These are phyloP conservation scores for Orchestia grillus DNA, from an alignment of 1,140 invertebrate species.

Conservation along the genomic window DNA sequence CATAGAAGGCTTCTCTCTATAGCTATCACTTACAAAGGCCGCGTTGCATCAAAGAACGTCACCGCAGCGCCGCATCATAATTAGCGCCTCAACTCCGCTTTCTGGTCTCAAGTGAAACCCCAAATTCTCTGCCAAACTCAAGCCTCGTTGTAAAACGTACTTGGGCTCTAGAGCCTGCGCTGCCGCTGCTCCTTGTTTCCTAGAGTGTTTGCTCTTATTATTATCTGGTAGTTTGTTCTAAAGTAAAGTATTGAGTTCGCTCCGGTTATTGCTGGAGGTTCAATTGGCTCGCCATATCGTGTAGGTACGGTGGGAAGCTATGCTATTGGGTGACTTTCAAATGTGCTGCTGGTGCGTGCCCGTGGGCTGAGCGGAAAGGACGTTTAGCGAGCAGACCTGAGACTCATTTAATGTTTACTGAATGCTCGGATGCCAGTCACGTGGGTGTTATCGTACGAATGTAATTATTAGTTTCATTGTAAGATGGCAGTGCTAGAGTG, in stretches of 20 bases:
- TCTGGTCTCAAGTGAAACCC: conserved; percentile 34
- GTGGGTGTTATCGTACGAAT: too few relatives aligned
- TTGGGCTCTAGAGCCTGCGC: neutral
- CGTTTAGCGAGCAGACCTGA: too few relatives aligned
- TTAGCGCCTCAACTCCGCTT: neutral
- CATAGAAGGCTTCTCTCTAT: conserved; percentile 7
- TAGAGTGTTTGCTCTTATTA: neutral
- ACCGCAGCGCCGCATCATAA: conserved; percentile 3
- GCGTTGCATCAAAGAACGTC: conserved; percentile 16
- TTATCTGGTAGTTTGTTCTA: neutral
- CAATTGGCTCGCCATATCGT: neutral
- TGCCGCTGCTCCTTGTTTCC: neutral
- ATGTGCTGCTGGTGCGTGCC: neutral
- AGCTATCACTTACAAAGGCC: neutral
- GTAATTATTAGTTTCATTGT: too few relatives aligned
- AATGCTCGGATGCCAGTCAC: too few relatives aligned
- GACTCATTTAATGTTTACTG: too few relatives aligned
- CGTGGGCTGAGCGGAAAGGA: too few relatives aligned
- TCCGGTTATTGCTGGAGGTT: neutral
- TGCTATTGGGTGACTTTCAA: neutral
- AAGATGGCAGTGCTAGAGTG: too few relatives aligned
- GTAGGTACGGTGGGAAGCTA: too few relatives aligned
- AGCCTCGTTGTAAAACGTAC: neutral
- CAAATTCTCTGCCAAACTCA: conserved; percentile 3
- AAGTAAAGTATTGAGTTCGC: neutral